Evolutionary conservation across 2,888 invertebrate genomes (phyloP), one percentile per base, ranked within the genome.

Genomic region (Troides helena): DNA sequence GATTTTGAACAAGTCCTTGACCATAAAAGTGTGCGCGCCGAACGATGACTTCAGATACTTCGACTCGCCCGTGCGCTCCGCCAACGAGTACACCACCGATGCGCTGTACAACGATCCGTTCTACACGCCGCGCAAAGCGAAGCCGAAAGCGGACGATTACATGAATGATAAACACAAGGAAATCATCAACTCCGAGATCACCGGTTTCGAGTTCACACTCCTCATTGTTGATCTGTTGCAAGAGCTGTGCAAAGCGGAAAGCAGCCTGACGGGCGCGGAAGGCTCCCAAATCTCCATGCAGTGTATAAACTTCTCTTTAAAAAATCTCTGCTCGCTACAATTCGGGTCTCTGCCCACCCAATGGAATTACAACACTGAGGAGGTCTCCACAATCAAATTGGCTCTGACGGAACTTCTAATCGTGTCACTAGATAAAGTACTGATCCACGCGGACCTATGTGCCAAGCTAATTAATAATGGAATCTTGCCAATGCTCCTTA

Each of bases 1-100:
- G 62, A 78, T 86, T 4, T 78, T 93, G 10, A 93, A 90, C 80
- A 90, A 93, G 25, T 93, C 94, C 0, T 85, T 94, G 68, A 88
- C 93, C 8, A 83, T 94, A 63, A 94, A 94, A 78, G 93, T 94
- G 69, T 87, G 91, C 71, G 76, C 94, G n/a, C 93, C 94, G 50
- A 90, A 90, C 63, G 94, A 94, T 84, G 94, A 94, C 78, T 94
- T 95, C 78, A 93, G 94, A 71, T 95, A 95, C 78, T 95, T 94
- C 80, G 93, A 94, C 64, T 92, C 93, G 0, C 88, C 87, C 2
- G 71, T 81, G 0, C 82, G 88, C 1, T 87, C 90, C 12, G 83
- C 89, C 68, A 86, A 84, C 65, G 85, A 85, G 2, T 83, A 85
- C 67, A 78, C 87, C 0, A 87, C 88, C 64, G 89, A 92, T n/a